Percentiles rank a stretch among this genome's conserved stretches.
Conservation (phyloP, 1,140 invertebrate genomes). For the Aphaenogaster ashmeadi region DNA sequence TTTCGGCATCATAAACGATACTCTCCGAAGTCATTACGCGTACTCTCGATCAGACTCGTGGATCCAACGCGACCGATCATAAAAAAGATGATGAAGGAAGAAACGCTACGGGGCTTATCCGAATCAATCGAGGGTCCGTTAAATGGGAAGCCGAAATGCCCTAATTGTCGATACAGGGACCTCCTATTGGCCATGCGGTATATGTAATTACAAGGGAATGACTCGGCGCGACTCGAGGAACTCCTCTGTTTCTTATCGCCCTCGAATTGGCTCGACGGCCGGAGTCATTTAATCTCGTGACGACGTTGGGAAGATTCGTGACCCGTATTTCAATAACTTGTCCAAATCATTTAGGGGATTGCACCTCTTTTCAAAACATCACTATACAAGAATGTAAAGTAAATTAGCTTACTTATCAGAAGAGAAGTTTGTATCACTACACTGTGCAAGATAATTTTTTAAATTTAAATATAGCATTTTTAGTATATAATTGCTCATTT, state of each 20-base stretch:
- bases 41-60: conserved; percentile 1
- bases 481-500: neutral
- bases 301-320: conserved; percentile 69
- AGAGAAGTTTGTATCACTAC: neutral
- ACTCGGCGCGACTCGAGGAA: conserved; percentile 79
- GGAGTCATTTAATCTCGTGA: conserved; percentile 85
- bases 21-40: neutral
- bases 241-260: conserved; percentile 80
- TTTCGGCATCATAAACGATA: conserved; percentile 55
- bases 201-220: conserved; percentile 85
- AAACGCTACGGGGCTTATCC: conserved; percentile 73
- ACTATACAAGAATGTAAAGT: neutral
- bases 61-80: conserved; percentile 41
- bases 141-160: conserved; percentile 83
- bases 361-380: neutral
- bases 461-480: neutral
- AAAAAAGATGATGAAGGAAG: conserved; percentile 74
- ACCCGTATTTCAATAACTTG: conserved; percentile 56
- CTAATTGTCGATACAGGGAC: conserved; percentile 83
- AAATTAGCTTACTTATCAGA: neutral
- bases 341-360: conserved; percentile 53
- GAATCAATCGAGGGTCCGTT: conserved; percentile 79
- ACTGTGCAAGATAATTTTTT: neutral
- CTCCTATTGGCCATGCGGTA: conserved; percentile 84
- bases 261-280: conserved; percentile 66